Evolutionary conservation across 2,888 invertebrate species (phyloP), one percentile per base, ranked within the genome.

Genomic region (Griposia aprilina): DNA sequence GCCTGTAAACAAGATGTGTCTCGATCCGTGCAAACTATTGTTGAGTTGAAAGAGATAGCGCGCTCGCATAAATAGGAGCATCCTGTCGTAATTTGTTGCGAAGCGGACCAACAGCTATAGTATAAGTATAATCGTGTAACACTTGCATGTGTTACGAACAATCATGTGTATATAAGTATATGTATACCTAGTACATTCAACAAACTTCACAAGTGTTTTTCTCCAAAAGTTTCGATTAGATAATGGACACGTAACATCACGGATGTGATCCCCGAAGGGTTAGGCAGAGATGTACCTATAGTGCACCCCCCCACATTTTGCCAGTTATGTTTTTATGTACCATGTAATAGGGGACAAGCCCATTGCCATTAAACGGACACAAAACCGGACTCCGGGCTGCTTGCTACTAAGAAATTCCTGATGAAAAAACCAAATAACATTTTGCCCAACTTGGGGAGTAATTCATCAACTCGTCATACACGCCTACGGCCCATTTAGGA

Each of bases 41-140:
- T 66, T n/a, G 55, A 15, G 55, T 76, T 60, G 30, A 41, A 82
- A 66, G 70, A 66, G 75, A 82, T 82, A 82, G 70, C 55, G 48
- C 5, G 45, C 50, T 72, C 71, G 48, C n/a, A 41, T 76, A 70
- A 76, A 66, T 66, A 66, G 76, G 60, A n/a, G 30, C 76, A 57
- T 82, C 82, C 76, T 66, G 81, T 36, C 26, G 60, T 81, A 66
- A 81, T 70, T 75, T 66, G 69, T 65, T 70, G 66, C 55, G 65
- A 66, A 26, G 66, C 69, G 65, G 50, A 57, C 69, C 17, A 30
- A 1, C 30, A 30, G 15, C n/a, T 57, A 20, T 67, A 45, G 48
- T 62, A 7, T 50, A 26, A 48, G 55, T 48, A 45, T 36, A 55
- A 48, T 52, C 8, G 69, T 45, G 8, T 50, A 26, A n/a, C 45